A percentile compares a stretch with the other conserved stretches of the same genome.
Conservation (phyloP, 2,113 vertebrate species). For the Gopherus evgoodei region DNA sequence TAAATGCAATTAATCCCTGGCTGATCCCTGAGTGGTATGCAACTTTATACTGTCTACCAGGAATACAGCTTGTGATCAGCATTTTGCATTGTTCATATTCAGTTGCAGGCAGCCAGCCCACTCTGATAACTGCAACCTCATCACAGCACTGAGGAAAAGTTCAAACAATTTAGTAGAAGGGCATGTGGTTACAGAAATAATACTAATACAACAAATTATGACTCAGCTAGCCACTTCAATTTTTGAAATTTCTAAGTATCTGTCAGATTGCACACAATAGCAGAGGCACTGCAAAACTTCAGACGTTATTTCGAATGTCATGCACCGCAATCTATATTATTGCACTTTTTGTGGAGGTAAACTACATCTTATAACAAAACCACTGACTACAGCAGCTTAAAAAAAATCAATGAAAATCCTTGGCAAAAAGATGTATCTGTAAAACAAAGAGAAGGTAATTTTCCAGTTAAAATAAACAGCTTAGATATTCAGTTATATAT, state of each 20-base stretch:
- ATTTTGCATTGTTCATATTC: not conserved
- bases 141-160: accelerated
- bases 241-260: not conserved
- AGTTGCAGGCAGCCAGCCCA: not conserved
- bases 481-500: not conserved
- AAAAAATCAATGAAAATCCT: not conserved
- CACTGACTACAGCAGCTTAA: constrained; percentile 33
- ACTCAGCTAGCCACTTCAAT: not conserved
- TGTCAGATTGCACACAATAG: not conserved
- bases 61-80: accelerated
- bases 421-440: not conserved
- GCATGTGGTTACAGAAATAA: not conserved
- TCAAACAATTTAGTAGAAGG: not conserved
- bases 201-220: not conserved
- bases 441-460: constrained; percentile 17
- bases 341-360: constrained; percentile 19
- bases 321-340: not conserved
- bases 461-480: not conserved
- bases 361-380: constrained; percentile 30
- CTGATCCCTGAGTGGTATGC: not conserved
- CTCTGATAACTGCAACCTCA: not conserved
- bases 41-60: accelerated
- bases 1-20: not conserved
- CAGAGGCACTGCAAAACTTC: constrained; percentile 2
- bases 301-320: constrained; percentile 12